Conservation (phyloP, 2,797 vertebrate genomes). For the Chloroceryle amazona region DNA sequence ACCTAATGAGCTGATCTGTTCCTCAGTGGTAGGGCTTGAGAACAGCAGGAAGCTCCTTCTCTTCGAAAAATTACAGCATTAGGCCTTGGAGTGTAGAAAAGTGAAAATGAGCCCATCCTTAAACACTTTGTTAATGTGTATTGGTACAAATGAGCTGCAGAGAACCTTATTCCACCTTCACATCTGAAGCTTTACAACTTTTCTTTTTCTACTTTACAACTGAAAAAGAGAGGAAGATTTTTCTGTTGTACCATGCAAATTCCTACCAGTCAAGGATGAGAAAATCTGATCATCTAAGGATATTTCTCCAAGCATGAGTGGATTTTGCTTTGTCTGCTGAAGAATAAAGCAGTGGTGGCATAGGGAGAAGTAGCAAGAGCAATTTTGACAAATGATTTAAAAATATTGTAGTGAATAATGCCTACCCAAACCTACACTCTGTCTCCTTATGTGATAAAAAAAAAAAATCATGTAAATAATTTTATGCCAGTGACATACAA, state of each 20-base stretch:
- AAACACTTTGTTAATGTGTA: neutral
- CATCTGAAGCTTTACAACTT: neutral
- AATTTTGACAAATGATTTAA: neutral
- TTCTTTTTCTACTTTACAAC: neutral
- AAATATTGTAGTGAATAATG: neutral
- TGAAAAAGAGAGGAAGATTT: neutral
- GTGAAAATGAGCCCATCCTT: neutral
- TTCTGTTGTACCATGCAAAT: neutral
- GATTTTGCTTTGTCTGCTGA: neutral
- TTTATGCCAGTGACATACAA: neutral
- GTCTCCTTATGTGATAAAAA: neutral
- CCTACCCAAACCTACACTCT: neutral
- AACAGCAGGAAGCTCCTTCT: slow-evolving; percentile 2
- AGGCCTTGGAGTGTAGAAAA: neutral
- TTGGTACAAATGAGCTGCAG: neutral
- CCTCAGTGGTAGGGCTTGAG: neutral
- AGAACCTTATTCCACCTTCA: neutral
- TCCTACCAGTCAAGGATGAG: neutral
- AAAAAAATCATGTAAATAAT: rapidly evolving
- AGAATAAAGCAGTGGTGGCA: neutral
- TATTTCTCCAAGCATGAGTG: neutral
- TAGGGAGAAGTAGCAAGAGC: neutral
- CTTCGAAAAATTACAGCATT: neutral
- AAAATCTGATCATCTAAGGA: neutral
- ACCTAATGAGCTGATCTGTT: neutral